phyloP scores from a whole-genome alignment of 1,140 invertebrate species.

The Agrypnia vestita region DNA sequence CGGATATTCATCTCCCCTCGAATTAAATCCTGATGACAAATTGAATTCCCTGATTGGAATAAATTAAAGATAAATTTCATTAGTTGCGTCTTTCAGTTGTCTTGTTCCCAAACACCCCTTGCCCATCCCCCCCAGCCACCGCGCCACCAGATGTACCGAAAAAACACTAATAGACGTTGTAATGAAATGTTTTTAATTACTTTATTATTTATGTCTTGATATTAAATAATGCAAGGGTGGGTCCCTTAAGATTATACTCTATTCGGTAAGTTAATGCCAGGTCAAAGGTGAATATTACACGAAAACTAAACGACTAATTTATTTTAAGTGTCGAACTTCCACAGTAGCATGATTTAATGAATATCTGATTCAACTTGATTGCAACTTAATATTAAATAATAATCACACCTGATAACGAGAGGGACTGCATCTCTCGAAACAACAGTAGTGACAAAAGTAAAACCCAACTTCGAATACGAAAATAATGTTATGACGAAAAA shows the following conservation, averaged over 20 bases:
- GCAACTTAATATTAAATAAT: no score
- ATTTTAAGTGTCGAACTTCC: no score
- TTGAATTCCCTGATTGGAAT: neutral
- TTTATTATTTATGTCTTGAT: conserved; percentile 60
- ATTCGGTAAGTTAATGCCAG: neutral
- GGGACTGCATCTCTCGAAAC: no score
- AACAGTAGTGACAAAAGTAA: no score
- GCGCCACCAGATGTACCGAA: conserved; percentile 58
- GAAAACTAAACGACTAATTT: neutral
- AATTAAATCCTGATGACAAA: neutral
- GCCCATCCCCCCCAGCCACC: conserved; percentile 33
- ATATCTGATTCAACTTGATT: no score
- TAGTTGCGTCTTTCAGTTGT: neutral
- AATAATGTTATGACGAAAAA: no score
- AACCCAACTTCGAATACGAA: no score
- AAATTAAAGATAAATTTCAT: neutral
- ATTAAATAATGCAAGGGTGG: conserved; percentile 53
- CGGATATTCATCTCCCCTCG: neutral
- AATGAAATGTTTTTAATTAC: conserved; percentile 61
- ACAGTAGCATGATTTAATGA: no score
- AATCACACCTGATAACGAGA: no score
- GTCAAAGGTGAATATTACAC: neutral
- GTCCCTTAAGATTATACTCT: conserved; percentile 15
- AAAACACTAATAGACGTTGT: conserved; percentile 58
- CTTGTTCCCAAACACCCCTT: neutral